Conservation (phyloP, 2,888 invertebrate species). For the Alloplasta piceator region DNA sequence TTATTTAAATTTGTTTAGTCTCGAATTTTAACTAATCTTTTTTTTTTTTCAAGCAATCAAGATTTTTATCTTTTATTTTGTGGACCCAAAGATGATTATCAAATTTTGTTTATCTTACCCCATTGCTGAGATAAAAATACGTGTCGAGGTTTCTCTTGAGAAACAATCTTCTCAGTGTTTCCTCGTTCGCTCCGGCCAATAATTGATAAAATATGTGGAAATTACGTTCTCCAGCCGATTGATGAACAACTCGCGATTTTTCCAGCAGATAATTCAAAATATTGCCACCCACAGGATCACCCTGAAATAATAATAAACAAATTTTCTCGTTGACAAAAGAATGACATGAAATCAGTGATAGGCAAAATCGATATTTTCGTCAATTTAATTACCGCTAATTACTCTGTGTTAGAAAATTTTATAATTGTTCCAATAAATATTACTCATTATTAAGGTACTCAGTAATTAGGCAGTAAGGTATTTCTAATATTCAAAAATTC, state of each 20-base stretch:
- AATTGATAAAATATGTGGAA: conserved; percentile 97
- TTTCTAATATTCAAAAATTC: too few relatives aligned
- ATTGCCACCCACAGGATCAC: conserved; percentile 93
- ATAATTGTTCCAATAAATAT: too few relatives aligned
- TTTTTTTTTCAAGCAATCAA: conserved; percentile 13
- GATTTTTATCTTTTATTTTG: not conserved
- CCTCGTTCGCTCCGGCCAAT: conserved; percentile 89
- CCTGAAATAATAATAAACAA: conserved; percentile 81
- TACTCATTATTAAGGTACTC: too few relatives aligned
- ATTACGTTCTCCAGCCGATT: conserved; percentile 93
- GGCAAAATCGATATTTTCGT: too few relatives aligned
- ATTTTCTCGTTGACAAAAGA: not conserved
- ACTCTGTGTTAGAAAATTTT: too few relatives aligned
- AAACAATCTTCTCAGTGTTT: conserved; percentile 87
- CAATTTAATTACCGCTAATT: too few relatives aligned
- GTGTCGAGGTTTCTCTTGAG: conserved; percentile 88
- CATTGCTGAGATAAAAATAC: conserved; percentile 91
- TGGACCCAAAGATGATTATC: not conserved
- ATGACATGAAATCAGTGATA: conserved; percentile 17
- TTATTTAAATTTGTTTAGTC: too few relatives aligned
- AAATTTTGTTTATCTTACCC: conserved; percentile 85
- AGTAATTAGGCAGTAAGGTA: too few relatives aligned
- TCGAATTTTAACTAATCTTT: not conserved
- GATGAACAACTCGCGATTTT: conserved; percentile 94
- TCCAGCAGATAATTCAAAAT: conserved; percentile 95